phyloP scores from a whole-genome alignment of 1,140 invertebrate species.

The Drosophila hydei region DNA sequence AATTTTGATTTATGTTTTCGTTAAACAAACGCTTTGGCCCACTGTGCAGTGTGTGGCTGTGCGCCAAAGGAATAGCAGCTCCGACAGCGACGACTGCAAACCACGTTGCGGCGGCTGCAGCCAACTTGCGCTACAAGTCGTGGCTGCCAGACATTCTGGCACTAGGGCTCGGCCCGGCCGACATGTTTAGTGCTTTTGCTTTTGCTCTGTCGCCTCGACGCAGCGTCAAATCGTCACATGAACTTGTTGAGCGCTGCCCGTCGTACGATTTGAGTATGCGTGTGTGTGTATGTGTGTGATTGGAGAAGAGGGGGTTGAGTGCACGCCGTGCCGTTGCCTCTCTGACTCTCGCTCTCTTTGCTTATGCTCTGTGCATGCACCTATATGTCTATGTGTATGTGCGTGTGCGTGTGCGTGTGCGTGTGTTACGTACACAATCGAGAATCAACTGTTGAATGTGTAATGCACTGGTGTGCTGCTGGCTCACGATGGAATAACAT shows the following conservation, averaged over 20 bases:
- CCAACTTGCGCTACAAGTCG: slow-evolving; percentile 76
- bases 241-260: slow-evolving; percentile 69
- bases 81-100: slow-evolving; percentile 27
- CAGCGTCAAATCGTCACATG: slow-evolving; percentile 47
- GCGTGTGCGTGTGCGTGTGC: slow-evolving; percentile 12
- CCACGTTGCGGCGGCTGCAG: slow-evolving; percentile 48
- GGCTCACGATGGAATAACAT: slow-evolving; percentile 25
- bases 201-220: slow-evolving; percentile 34
- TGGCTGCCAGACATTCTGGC: slow-evolving; percentile 82
- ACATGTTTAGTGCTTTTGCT: slow-evolving; percentile 50
- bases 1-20: not conserved
- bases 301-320: slow-evolving; percentile 9
- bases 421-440: slow-evolving; percentile 27
- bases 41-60: slow-evolving; percentile 58
- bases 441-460: slow-evolving; percentile 79
- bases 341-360: slow-evolving; percentile 30
- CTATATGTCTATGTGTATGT: not conserved
- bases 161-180: slow-evolving; percentile 57
- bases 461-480: slow-evolving; percentile 41
- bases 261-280: slow-evolving; percentile 14
- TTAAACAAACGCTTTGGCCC: slow-evolving; percentile 16
- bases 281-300: not conserved
- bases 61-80: slow-evolving; percentile 22
- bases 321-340: slow-evolving; percentile 19
- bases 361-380: slow-evolving; percentile 21